phyloP scores from a whole-genome alignment of 2,797 vertebrate genomes.

The Ataeniobius toweri region DNA sequence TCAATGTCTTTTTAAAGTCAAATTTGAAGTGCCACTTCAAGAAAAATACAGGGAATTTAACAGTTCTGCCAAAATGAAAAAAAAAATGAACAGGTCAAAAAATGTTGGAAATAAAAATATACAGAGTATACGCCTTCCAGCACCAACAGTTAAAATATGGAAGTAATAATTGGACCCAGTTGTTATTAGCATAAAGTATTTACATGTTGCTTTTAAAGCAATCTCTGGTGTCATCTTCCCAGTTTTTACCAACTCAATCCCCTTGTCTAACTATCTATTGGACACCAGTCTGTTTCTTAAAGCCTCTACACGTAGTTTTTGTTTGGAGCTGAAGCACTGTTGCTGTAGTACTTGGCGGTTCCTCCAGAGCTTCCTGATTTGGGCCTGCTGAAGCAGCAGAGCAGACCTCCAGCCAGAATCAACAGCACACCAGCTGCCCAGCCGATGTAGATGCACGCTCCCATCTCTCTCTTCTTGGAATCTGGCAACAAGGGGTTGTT shows the following conservation, averaged over 20 bases:
- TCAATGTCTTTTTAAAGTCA: not conserved
- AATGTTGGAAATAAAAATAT: not conserved
- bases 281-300: conserved; percentile 14
- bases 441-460: conserved; percentile 80
- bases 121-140: not conserved
- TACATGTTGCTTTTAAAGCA: conserved; percentile 36
- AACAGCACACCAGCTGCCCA: conserved; percentile 77
- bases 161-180: conserved; percentile 4
- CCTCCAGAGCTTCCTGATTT: conserved; percentile 9
- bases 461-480: conserved; percentile 68
- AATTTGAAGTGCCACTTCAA: not conserved
- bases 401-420: conserved; percentile 76
- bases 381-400: conserved; percentile 81
- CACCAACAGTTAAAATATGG: conserved; percentile 15
- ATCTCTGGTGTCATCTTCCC: not conserved
- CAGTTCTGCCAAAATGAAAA: not conserved
- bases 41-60: not conserved
- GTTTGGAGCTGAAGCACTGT: conserved; percentile 58
- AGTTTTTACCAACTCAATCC: not conserved
- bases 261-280: not conserved
- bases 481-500: conserved; percentile 29
- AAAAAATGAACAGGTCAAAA: not conserved
- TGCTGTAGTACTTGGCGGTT: conserved; percentile 76
- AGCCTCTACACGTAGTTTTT: conserved; percentile 79
- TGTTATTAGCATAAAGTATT: conserved; percentile 44